Conservation (phyloP, 2,797 vertebrate species). For the Sebastes hubbsi region DNA sequence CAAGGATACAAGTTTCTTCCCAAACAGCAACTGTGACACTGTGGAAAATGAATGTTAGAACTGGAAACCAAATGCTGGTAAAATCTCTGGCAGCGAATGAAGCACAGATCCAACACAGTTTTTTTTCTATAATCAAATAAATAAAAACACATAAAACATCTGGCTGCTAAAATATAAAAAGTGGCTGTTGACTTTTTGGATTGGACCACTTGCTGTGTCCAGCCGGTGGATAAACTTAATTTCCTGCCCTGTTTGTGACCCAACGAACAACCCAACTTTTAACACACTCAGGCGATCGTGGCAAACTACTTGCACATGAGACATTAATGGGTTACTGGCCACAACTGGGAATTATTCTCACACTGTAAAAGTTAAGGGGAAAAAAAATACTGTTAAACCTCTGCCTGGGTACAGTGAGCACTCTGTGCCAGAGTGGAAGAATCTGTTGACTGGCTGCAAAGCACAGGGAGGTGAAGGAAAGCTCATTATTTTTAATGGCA, state of each 20-base stretch:
- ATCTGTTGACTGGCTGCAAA: constrained; percentile 54
- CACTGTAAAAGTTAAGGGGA: constrained; percentile 63
- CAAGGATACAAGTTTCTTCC: not conserved
- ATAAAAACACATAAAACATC: constrained; percentile 39
- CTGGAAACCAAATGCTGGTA: not conserved
- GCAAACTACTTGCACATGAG: constrained; percentile 49
- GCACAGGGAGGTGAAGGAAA: constrained; percentile 57
- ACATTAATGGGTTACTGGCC: constrained; percentile 55
- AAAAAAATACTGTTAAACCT: constrained; percentile 55
- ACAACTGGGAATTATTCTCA: constrained; percentile 66
- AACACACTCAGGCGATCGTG: constrained; percentile 27
- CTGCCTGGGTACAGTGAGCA: constrained; percentile 54
- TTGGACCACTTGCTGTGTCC: constrained; percentile 16
- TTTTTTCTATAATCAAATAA: constrained; percentile 20
- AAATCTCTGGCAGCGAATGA: constrained; percentile 11
- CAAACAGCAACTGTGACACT: not conserved
- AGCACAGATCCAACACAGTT: not conserved
- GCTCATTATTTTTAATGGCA: constrained; percentile 77
- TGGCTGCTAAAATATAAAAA: constrained; percentile 48
- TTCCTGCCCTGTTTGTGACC: constrained; percentile 73
- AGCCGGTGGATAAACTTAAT: constrained; percentile 57
- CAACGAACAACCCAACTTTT: constrained; percentile 29
- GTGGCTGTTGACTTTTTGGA: constrained; percentile 4
- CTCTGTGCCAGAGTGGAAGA: constrained; percentile 55
- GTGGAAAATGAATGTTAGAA: constrained; percentile 20